These are phyloP conservation scores for Phalacrocorax pelagicus DNA, from an alignment of 2,113 vertebrate genomes.

Conservation along the genomic window DNA sequence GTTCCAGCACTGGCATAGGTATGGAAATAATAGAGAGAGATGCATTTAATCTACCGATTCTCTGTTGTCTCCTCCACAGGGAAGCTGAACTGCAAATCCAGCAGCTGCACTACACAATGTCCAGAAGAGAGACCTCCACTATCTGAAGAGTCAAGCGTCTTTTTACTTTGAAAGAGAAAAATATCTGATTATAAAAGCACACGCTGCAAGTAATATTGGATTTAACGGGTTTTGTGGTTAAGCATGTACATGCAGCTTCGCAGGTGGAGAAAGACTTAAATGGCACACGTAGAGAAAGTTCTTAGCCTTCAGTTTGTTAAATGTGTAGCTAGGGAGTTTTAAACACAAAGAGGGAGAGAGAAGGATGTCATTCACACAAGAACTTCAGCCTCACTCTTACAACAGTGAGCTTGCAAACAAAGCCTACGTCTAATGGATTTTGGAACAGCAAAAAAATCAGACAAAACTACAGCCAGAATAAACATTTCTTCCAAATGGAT, in stretches of 20 bases:
- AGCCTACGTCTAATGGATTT: background rate
- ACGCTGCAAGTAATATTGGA: background rate
- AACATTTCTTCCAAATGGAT: background rate
- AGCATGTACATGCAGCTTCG: background rate
- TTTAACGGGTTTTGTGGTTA: background rate
- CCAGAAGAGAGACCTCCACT: background rate
- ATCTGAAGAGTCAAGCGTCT: background rate
- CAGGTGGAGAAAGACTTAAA: background rate
- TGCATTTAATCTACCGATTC: background rate
- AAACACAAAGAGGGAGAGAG: background rate
- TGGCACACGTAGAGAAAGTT: background rate
- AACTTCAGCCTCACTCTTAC: background rate
- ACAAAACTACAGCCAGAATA: background rate
- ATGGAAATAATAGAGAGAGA: conserved; percentile 8
- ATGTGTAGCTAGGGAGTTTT: background rate
- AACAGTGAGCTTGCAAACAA: background rate
- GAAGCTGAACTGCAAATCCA: background rate
- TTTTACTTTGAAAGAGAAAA: background rate
- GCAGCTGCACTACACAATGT: background rate
- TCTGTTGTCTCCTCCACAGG: background rate
- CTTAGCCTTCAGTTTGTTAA: background rate
- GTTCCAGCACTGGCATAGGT: background rate
- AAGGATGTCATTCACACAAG: background rate
- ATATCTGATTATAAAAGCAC: background rate
- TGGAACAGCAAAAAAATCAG: background rate